These are phyloP conservation scores for Gastrophryne carolinensis DNA, from an alignment of 2,797 vertebrate species.

Conservation along the genomic window DNA sequence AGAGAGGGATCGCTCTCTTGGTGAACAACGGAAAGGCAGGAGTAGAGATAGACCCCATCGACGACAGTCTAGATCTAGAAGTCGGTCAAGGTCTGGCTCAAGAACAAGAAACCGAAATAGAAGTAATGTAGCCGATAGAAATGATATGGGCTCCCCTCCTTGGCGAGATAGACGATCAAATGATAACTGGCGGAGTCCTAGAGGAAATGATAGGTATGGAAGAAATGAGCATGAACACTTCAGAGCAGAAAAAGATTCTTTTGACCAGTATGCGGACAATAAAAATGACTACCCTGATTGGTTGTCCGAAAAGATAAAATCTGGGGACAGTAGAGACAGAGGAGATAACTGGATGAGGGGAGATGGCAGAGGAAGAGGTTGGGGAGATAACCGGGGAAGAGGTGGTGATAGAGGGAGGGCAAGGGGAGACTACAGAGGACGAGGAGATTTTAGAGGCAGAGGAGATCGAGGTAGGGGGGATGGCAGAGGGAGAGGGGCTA, in stretches of 20 bases:
- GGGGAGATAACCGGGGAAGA: neutral
- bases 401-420: neutral
- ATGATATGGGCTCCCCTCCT: constrained; percentile 78
- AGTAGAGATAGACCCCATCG: constrained; percentile 71
- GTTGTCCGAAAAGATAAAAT: constrained; percentile 83
- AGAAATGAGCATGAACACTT: constrained; percentile 71
- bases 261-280: constrained; percentile 73
- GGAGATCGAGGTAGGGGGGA: constrained; percentile 9
- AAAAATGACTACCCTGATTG: constrained; percentile 84
- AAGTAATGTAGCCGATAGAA: constrained; percentile 67
- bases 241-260: constrained; percentile 67
- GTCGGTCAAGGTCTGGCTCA: constrained; percentile 80
- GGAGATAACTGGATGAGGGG: neutral
- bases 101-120: constrained; percentile 63
- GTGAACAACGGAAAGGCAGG: constrained; percentile 70
- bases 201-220: constrained; percentile 73
- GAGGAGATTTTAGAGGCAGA: neutral
- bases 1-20: constrained; percentile 70
- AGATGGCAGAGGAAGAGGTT: constrained; percentile 3
- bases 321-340: constrained; percentile 58
- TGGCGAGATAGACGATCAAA: constrained; percentile 78
- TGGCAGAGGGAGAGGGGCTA: constrained; percentile 65
- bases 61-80: constrained; percentile 76
- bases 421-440: neutral
- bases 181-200: constrained; percentile 78